These are phyloP conservation scores for Syngnathus acus DNA, from an alignment of 2,797 vertebrate species.

Conservation along the genomic window DNA sequence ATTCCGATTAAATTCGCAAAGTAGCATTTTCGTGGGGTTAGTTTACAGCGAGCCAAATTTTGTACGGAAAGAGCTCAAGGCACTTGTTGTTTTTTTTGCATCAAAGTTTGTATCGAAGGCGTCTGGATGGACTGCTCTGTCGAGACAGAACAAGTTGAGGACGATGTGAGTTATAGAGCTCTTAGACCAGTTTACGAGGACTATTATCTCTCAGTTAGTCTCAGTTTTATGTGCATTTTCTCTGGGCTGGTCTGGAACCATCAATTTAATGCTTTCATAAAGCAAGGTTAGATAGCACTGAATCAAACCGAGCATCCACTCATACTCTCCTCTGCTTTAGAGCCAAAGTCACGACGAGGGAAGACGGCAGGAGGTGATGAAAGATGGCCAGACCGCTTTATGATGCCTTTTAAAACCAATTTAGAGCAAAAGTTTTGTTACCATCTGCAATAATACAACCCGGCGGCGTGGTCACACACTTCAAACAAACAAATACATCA, in stretches of 20 bases:
- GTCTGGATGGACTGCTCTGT: constrained; percentile 2
- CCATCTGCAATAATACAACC: constrained; percentile 49
- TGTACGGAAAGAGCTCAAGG: neutral
- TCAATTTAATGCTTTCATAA: constrained; percentile 90
- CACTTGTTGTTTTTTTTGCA: constrained; percentile 1
- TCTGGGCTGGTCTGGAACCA: constrained; percentile 93
- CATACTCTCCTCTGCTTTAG: constrained; percentile 63
- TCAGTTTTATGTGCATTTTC: constrained; percentile 96
- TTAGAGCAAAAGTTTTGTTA: constrained; percentile 61
- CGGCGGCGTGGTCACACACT: constrained; percentile 31
- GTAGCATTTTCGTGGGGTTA: neutral
- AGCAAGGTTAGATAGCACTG: constrained; percentile 72
- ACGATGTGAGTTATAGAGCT: constrained; percentile 65
- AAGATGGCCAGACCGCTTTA: constrained; percentile 55
- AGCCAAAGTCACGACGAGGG: constrained; percentile 58
- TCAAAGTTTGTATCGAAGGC: neutral
- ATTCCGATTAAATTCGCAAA: neutral
- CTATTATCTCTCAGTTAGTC: constrained; percentile 92
- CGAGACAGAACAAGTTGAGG: constrained; percentile 39
- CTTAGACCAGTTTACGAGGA: constrained; percentile 84
- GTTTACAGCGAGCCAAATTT: neutral
- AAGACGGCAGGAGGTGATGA: constrained; percentile 34
- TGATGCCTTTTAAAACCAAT: constrained; percentile 58
- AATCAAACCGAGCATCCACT: constrained; percentile 60
- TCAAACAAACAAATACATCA: constrained; percentile 51